Conservation (phyloP, 2,797 vertebrate species). For the Chelon auratus region DNA sequence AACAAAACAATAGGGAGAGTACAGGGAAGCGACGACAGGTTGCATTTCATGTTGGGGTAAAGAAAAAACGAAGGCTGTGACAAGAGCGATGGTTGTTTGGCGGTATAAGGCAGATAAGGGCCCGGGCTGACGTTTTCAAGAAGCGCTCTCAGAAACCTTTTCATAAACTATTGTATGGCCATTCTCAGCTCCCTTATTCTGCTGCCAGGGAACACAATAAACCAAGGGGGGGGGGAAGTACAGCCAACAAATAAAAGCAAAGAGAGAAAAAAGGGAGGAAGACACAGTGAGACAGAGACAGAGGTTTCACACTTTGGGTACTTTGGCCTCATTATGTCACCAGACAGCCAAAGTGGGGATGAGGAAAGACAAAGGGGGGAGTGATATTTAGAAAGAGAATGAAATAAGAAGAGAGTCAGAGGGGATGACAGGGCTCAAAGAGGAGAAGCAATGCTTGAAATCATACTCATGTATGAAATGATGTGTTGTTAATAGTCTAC, state of each 20-base stretch:
- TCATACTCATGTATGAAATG: not conserved
- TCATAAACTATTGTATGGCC: conserved; percentile 40
- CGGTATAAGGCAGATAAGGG: conserved; percentile 39
- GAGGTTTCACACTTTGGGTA: conserved; percentile 44
- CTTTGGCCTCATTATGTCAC: conserved; percentile 73
- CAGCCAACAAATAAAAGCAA: conserved; percentile 10
- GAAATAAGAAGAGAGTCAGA: not conserved
- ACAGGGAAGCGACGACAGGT: conserved; percentile 23
- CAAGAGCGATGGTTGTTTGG: conserved; percentile 33
- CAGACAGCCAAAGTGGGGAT: conserved; percentile 5
- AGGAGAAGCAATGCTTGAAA: not conserved
- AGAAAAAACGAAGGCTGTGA: conserved; percentile 24
- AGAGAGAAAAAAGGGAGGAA: not conserved
- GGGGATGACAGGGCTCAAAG: not conserved
- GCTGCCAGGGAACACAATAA: conserved; percentile 53
- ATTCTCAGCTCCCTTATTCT: conserved; percentile 42
- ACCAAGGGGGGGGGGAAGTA: not conserved
- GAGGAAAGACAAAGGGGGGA: not conserved
- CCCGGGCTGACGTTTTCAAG: conserved; percentile 36
- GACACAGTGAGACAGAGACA: conserved; percentile 16
- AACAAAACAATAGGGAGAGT: not conserved
- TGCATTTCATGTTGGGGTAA: conserved; percentile 4
- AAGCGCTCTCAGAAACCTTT: conserved; percentile 44
- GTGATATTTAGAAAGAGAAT: conserved; percentile 25
- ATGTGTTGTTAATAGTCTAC: too few species aligned